These are phyloP conservation scores for Apogon talboti DNA, from an alignment of 2,797 vertebrate genomes.

Conservation along the genomic window DNA sequence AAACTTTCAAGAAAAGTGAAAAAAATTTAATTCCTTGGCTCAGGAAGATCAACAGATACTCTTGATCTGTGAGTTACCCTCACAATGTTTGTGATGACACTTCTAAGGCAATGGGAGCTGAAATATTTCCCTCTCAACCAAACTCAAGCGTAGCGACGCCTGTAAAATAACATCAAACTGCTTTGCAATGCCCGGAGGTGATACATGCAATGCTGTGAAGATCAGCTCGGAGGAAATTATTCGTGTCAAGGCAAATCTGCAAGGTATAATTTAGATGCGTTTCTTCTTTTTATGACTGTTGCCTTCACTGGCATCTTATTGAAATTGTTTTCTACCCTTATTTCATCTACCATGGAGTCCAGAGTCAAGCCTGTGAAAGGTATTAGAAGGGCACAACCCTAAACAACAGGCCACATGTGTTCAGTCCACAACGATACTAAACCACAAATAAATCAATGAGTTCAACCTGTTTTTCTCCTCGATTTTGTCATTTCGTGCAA, in stretches of 20 bases:
- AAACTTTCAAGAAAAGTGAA: background rate
- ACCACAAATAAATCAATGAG: too few relatives aligned
- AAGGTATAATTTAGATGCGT: slow-evolving; percentile 9
- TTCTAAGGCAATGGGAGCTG: slow-evolving; percentile 41
- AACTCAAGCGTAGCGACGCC: slow-evolving; percentile 40
- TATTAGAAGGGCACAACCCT: background rate
- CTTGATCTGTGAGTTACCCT: slow-evolving; percentile 14
- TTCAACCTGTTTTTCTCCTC: too few relatives aligned
- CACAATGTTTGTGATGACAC: slow-evolving; percentile 2
- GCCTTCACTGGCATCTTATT: background rate
- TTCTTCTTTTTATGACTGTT: slow-evolving; percentile 16
- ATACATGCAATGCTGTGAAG: slow-evolving; percentile 35
- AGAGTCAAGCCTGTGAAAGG: background rate
- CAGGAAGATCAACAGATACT: too few relatives aligned
- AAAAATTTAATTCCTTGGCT: too few relatives aligned
- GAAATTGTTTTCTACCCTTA: background rate
- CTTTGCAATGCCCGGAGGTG: slow-evolving; percentile 39
- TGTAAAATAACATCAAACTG: slow-evolving; percentile 52
- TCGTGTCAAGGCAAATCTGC: slow-evolving; percentile 39
- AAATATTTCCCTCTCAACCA: slow-evolving; percentile 26
- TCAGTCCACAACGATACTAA: too few relatives aligned
- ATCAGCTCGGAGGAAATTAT: slow-evolving; percentile 43
- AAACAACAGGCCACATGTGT: too few relatives aligned
- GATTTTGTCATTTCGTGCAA: too few relatives aligned
- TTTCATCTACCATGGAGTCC: slow-evolving; percentile 1